Evolutionary conservation across 2,888 invertebrate genomes (phyloP).

Genomic region (Calephelis perditalis): DNA sequence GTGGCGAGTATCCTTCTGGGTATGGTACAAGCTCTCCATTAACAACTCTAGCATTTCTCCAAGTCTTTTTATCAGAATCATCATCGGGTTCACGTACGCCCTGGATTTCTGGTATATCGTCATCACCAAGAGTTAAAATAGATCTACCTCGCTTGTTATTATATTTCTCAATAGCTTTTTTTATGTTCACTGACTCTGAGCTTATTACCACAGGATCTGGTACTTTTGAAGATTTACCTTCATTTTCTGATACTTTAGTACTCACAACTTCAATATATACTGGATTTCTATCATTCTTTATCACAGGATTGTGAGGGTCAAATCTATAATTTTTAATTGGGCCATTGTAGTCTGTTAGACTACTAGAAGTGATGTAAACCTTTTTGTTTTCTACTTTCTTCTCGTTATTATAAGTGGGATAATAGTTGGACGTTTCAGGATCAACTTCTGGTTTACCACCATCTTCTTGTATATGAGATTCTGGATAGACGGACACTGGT

Average conservation of each 20-base stretch:
- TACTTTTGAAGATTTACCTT: slow-evolving; percentile 70
- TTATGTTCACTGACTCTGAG: slow-evolving; percentile 81
- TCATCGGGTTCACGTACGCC: slow-evolving; percentile 91
- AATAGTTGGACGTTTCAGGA: slow-evolving; percentile 62
- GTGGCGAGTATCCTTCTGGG: slow-evolving; percentile 82
- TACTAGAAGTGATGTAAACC: slow-evolving; percentile 69
- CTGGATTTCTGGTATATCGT: slow-evolving; percentile 89
- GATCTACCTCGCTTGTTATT: slow-evolving; percentile 81
- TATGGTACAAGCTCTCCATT: slow-evolving; percentile 89
- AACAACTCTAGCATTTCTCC: slow-evolving; percentile 93
- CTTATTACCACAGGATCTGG: slow-evolving; percentile 84
- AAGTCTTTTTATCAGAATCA: slow-evolving; percentile 88
- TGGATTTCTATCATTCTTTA: slow-evolving; percentile 76
- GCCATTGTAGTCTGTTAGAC: slow-evolving; percentile 60
- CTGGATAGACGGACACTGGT: slow-evolving; percentile 70
- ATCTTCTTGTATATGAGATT: slow-evolving; percentile 65
- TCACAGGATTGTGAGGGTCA: slow-evolving; percentile 69
- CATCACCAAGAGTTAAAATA: slow-evolving; percentile 80
- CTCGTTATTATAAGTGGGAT: slow-evolving; percentile 68
- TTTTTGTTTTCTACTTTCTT: slow-evolving; percentile 63
- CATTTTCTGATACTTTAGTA: slow-evolving; percentile 65
- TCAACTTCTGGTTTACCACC: slow-evolving; percentile 59
- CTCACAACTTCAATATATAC: slow-evolving; percentile 73
- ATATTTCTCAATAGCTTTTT: slow-evolving; percentile 68
- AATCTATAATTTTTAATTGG: slow-evolving; percentile 67